Base-by-base conservation (phyloP, 1,140 invertebrate genomes). In the Lucilia cuprina region DNA sequence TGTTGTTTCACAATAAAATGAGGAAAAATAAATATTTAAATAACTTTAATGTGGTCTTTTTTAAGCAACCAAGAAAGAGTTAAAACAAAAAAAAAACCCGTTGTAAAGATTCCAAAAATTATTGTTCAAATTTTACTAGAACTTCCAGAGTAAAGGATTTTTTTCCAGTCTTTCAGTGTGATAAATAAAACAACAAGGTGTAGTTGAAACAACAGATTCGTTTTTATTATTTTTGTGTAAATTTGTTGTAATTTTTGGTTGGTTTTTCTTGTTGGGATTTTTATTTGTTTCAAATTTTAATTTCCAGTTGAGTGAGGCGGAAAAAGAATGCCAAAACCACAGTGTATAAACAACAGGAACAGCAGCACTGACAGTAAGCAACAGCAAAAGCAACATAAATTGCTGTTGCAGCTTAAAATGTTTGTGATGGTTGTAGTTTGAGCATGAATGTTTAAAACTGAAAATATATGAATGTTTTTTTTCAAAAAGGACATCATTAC, bases 1-100 rank as follows among this genome's bases (percentile, higher is more conserved):
- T 60, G 13, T 60, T 60, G 55, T 60, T 41, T 41, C 5, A 17
- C 3, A 17, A 17, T 60, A 60, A 60, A 60, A 60, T n/a, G 14
- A 60, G 14, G 55, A 60, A 60, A 55, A 60, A 60, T 60, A n/a
- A 17, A 17, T 60, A 60, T 60, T 60, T 60, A 60, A 60, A 60
- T 60, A 60, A 60, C 55, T 60, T 60, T 60, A 60, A 60, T 60
- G 55, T 60, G 55, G 55, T n/a, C n/a, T 55, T 60, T 60, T 60
- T 17, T 3, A 41, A 41, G 41, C 41, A 41, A 41, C 41, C 41
- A 41, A 41, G 41, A 10, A 41, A 41, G 41, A 41, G 41, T 41
- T 41, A 10, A 41, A 41, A 41, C 41, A 41, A 41, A 41, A 41
- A 41, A 41, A 41, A 41, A 41, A 41, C 0, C 2, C 41, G 5